Evolutionary conservation across 2,113 vertebrate species (phyloP).

Genomic region (Dromiciops gliroides): DNA sequence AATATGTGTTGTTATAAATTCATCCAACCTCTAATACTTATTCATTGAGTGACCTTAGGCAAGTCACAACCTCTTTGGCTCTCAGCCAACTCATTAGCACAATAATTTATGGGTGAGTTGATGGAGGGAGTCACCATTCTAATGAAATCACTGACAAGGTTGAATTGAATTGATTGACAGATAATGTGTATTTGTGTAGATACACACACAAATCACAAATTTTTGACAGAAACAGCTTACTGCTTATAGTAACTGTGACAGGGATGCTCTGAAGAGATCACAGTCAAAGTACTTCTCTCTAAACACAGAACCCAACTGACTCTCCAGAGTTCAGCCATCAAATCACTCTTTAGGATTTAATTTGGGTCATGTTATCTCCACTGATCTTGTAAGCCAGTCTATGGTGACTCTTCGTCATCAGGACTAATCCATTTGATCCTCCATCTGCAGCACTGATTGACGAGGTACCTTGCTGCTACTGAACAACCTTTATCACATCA

Average conservation of each 20-base stretch:
- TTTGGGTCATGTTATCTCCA: slow-evolving; percentile 71
- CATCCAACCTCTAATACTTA: neutral
- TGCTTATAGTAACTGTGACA: neutral
- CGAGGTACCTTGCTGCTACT: slow-evolving; percentile 79
- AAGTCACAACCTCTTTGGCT: neutral
- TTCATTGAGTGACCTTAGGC: neutral
- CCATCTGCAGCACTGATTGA: slow-evolving; percentile 80
- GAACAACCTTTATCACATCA: slow-evolving; percentile 85
- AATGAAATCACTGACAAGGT: neutral
- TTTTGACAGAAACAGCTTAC: neutral
- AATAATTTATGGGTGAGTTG: neutral
- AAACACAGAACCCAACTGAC: slow-evolving; percentile 22
- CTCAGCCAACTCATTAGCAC: neutral
- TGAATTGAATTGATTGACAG: neutral
- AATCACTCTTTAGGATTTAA: slow-evolving; percentile 65
- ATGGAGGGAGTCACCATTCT: neutral
- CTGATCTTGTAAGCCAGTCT: slow-evolving; percentile 80
- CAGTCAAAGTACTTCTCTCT: slow-evolving; percentile 27
- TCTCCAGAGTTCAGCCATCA: slow-evolving; percentile 53
- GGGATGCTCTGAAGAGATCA: neutral
- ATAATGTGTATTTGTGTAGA: neutral
- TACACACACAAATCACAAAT: neutral
- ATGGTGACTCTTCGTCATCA: slow-evolving; percentile 77
- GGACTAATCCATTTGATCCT: slow-evolving; percentile 82
- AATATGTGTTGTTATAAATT: neutral